A percentile compares a stretch with the other conserved stretches of the same genome.
phyloP scores from a whole-genome alignment of 2,113 vertebrate genomes.

The Elanoides forficatus region DNA sequence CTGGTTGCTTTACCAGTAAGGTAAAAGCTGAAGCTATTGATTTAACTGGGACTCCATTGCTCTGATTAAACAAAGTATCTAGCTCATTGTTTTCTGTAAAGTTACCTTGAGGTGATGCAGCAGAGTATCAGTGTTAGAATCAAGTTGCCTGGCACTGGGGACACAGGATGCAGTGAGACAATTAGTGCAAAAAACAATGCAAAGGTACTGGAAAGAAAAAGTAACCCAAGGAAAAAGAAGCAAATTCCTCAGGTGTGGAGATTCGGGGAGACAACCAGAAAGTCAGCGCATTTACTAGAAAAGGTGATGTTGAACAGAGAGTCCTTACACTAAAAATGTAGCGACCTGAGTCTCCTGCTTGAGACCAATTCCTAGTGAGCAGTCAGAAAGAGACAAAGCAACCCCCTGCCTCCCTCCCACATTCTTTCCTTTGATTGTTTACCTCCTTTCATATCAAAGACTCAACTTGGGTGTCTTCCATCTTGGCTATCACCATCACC shows the following conservation, averaged over 20 bases:
- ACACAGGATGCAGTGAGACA: not conserved
- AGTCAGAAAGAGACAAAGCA: not conserved
- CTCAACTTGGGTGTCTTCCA: not conserved
- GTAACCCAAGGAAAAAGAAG: not conserved
- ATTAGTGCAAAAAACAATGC: not conserved
- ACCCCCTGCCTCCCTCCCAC: not conserved
- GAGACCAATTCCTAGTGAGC: not conserved
- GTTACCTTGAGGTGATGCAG: not conserved
- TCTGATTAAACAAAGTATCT: not conserved
- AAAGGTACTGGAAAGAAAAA: not conserved
- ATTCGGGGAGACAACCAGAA: not conserved
- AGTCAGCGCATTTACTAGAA: not conserved
- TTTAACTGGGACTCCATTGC: not conserved
- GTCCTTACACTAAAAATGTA: not conserved
- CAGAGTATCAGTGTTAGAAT: not conserved
- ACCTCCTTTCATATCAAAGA: conserved; percentile 20
- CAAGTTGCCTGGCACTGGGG: not conserved
- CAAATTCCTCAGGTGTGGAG: not conserved
- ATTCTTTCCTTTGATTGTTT: conserved; percentile 7
- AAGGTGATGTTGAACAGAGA: not conserved
- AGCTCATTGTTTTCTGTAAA: not conserved
- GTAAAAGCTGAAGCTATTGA: not conserved
- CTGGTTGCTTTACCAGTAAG: not conserved
- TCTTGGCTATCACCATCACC: not conserved
- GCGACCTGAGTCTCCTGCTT: not conserved